phyloP scores from a whole-genome alignment of 1,140 invertebrate genomes.

The Papilio xuthus region DNA sequence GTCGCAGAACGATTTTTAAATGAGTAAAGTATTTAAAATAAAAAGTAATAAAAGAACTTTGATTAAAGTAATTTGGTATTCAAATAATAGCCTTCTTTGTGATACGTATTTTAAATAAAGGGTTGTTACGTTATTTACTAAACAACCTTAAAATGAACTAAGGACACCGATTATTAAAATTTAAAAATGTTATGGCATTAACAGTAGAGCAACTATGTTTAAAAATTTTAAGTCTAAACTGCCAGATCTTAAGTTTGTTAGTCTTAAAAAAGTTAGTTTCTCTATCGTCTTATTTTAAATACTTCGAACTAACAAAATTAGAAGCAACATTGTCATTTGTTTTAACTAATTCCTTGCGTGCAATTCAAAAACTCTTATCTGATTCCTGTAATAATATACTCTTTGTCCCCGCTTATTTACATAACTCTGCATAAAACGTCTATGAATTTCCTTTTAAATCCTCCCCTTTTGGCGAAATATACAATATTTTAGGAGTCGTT shows the following conservation, averaged over 20 bases:
- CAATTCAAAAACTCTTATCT: neutral
- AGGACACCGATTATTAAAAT: too few species aligned
- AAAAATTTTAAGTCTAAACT: neutral
- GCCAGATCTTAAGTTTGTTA: neutral
- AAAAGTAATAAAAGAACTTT: too few species aligned
- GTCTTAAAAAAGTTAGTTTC: neutral
- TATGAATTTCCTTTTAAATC: conserved; percentile 9
- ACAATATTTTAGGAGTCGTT: neutral
- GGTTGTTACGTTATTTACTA: too few species aligned
- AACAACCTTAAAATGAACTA: too few species aligned
- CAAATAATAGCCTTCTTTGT: too few species aligned
- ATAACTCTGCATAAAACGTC: conserved; percentile 7
- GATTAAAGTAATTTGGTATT: too few species aligned
- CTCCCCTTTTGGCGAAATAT: neutral
- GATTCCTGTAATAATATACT: neutral
- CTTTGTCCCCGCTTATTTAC: neutral
- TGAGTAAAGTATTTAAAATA: too few species aligned
- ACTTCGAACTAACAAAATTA: neutral
- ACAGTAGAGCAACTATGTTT: neutral
- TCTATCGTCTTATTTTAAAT: neutral
- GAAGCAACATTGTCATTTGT: neutral
- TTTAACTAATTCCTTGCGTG: neutral
- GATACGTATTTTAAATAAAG: too few species aligned
- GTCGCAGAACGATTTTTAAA: too few species aligned
- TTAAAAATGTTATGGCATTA: neutral